phyloP scores from a whole-genome alignment of 2,888 invertebrate genomes.

The Pachydiplax longipennis region DNA sequence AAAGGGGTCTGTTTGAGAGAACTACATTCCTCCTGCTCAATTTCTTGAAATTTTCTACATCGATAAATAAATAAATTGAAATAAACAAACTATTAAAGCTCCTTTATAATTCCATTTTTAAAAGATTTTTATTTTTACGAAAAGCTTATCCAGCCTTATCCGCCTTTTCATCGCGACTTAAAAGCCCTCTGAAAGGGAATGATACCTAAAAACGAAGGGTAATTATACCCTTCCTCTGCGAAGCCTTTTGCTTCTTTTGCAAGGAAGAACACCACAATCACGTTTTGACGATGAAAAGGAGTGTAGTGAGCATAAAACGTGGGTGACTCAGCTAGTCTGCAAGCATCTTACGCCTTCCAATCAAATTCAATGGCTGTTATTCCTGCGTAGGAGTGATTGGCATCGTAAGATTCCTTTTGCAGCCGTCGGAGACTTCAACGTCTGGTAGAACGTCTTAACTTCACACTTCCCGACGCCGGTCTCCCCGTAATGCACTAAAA shows the following conservation, averaged over 20 bases:
- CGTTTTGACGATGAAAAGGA: background rate
- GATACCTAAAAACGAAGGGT: background rate
- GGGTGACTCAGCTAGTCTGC: background rate
- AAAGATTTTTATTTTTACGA: background rate
- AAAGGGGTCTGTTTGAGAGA: too few relatives aligned
- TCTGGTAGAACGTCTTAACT: background rate
- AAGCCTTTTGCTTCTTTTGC: background rate
- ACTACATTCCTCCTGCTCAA: too few relatives aligned
- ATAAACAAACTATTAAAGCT: too few relatives aligned
- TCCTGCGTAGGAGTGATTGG: background rate
- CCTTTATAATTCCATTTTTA: too few relatives aligned
- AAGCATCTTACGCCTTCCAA: background rate
- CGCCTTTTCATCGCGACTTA: background rate
- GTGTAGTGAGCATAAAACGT: background rate
- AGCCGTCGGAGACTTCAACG: conserved; percentile 17
- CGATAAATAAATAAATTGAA: too few relatives aligned
- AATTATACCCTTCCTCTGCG: background rate
- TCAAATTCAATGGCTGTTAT: background rate
- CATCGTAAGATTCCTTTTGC: background rate
- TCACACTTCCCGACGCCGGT: background rate
- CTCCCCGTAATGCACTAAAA: background rate
- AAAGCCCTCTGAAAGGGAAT: background rate
- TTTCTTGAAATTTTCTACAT: too few relatives aligned
- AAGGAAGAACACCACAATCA: background rate
- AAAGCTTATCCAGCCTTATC: background rate